Conservation (phyloP, 2,113 vertebrate genomes). For the Callithrix jacchus region DNA sequence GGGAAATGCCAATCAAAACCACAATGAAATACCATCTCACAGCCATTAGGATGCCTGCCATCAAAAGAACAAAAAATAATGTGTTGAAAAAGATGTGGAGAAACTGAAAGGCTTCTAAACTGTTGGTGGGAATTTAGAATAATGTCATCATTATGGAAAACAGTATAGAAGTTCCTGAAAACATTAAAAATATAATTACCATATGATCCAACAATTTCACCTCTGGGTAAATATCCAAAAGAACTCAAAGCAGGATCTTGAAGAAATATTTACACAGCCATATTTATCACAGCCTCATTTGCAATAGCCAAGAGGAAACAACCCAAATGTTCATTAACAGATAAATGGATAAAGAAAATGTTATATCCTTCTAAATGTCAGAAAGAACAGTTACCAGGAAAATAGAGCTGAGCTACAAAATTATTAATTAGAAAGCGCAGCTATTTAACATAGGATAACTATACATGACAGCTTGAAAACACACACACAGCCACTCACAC, state of each 20-base stretch:
- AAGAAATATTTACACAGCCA: not conserved
- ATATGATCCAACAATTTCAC: not conserved
- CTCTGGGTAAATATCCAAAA: not conserved
- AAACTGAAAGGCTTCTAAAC: not conserved
- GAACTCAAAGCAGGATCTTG: not conserved
- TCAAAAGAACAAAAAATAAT: not conserved
- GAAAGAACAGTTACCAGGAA: too few relatives aligned
- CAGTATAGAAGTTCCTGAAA: not conserved
- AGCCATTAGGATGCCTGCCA: not conserved
- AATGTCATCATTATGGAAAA: not conserved
- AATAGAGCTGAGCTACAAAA: too few relatives aligned
- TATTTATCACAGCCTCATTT: not conserved
- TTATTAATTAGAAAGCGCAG: too few relatives aligned
- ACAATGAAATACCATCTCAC: not conserved
- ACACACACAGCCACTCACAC: not conserved
- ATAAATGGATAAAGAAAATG: not conserved
- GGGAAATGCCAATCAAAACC: not conserved
- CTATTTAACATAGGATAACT: too few relatives aligned
- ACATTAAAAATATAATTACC: not conserved
- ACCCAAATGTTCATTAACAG: not conserved
- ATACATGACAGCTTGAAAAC: too few relatives aligned
- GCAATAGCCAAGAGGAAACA: not conserved
- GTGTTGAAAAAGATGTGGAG: not conserved
- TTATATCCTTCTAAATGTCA: too few relatives aligned
- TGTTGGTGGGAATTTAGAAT: not conserved